Base-by-base conservation (phyloP, 1,140 invertebrate species). In the Meloidogyne floridensis region DNA sequence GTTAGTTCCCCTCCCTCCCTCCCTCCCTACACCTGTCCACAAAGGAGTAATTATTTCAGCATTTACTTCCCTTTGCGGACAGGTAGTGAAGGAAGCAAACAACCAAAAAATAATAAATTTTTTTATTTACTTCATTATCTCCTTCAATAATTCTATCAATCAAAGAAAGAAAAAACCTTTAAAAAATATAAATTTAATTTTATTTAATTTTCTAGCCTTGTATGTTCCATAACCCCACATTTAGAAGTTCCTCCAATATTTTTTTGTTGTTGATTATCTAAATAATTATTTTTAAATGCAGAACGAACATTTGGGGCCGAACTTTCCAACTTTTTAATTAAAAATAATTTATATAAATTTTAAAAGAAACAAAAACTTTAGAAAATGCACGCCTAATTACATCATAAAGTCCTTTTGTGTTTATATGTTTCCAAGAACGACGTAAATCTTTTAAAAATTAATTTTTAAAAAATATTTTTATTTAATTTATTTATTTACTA, bases 371-470 rank as follows among this genome's bases (percentile, higher is more conserved):
- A 32, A 70, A 43, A 86, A 85, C 59, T 75, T 85, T 77, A 69
- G 81, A 56, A 77, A 86, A 85, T 20, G 78, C 87, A 13, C 84
- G 70, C 42, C 81, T 69, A 59, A 85, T 71, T 6, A 85, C 83
- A 59, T 77, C 77, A 15, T 59, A 65, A 20, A 85, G 75, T n/a
- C 84, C 84, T 74, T 86, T 86, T 9, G 84, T 86, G 82, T 86
- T 79, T n/a, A 85, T 86, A 77, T 84, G 84, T 43, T 75, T 86
- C 83, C 83, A 85, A 15, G 72, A 77, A 56, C 71, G 77, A 18
- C 77, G 59, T 18, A 79, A 72, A 72, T 71, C 77, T 78, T 20
- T 10, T 51, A 69, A 42, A 42, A 11, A 20, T 70, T 42, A 47
- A 59, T 70, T 15, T 53, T 47, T 77, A 32, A 15, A 65, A 11